phyloP scores from a whole-genome alignment of 1,140 invertebrate species.

The Diprion similis region DNA sequence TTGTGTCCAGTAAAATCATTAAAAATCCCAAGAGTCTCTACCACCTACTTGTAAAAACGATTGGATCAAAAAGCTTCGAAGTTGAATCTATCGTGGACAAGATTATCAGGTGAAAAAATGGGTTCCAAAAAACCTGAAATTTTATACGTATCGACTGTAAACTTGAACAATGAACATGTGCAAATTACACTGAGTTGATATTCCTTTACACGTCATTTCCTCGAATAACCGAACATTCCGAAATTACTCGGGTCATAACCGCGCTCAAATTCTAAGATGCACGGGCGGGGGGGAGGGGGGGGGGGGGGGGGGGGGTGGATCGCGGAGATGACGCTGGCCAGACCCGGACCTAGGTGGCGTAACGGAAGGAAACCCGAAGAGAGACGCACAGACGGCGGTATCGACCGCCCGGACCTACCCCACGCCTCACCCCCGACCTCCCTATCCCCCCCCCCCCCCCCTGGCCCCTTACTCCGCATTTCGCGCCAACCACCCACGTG shows the following conservation, averaged over 20 bases:
- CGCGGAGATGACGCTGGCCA: slow-evolving; percentile 24
- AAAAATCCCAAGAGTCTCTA: no score
- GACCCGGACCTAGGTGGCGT: slow-evolving; percentile 53
- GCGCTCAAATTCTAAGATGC: background rate
- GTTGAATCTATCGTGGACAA: no score
- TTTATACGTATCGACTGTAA: no score
- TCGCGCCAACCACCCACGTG: slow-evolving; percentile 15
- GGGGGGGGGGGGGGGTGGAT: background rate
- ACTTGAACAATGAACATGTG: no score
- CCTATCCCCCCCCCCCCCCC: slow-evolving; percentile 36
- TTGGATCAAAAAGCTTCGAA: no score
- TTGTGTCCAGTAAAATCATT: no score
- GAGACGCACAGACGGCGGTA: slow-evolving; percentile 55
- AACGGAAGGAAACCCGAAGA: slow-evolving; percentile 49
- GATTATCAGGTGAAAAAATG: no score
- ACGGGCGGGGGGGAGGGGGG: no score
- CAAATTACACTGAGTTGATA: no score
- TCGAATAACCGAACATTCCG: background rate
- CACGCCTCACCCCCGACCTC: slow-evolving; percentile 35
- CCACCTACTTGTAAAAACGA: no score
- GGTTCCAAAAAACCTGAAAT: no score
- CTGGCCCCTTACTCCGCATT: background rate
- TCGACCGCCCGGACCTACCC: slow-evolving; percentile 58
- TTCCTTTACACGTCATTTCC: no score
- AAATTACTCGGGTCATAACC: background rate